Evolutionary conservation across 2,113 vertebrate genomes (phyloP).

Genomic region (Microtus richardsoni): DNA sequence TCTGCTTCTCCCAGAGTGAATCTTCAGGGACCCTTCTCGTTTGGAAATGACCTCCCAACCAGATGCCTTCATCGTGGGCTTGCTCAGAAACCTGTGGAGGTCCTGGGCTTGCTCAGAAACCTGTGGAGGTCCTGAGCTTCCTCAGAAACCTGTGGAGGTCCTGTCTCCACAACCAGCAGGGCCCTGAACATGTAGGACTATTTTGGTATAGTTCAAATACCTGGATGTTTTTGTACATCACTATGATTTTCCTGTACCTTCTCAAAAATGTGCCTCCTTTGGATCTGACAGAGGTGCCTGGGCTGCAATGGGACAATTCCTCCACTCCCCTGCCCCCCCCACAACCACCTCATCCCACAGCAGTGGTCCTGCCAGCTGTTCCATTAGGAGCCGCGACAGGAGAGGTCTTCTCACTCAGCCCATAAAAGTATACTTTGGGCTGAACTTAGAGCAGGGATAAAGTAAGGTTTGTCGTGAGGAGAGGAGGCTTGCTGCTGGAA

Average conservation of each 20-base stretch:
- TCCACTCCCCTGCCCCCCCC: too few relatives aligned
- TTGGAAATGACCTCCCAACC: neutral
- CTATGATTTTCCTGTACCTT: neutral
- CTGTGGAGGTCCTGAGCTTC: too few relatives aligned
- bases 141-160: too few relatives aligned
- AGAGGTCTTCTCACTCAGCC: neutral
- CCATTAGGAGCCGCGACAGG: neutral
- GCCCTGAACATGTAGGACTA: fast-evolving
- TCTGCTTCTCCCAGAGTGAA: neutral
- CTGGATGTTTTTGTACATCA: neutral
- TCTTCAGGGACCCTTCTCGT: neutral
- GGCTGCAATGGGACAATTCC: fast-evolving
- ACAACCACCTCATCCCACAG: neutral
- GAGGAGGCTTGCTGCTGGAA: neutral
- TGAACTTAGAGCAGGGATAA: neutral
- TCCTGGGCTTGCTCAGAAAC: too few relatives aligned
- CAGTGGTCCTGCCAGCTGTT: neutral
- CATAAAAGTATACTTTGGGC: conserved; percentile 46
- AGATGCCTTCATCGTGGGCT: too few relatives aligned
- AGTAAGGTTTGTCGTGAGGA: neutral
- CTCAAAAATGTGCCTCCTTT: fast-evolving
- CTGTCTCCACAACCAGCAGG: neutral
- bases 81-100: too few relatives aligned
- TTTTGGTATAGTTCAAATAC: neutral
- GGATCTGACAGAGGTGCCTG: fast-evolving